Percentiles rank a stretch among this genome's conserved stretches.
Evolutionary conservation across 2,888 invertebrate species (phyloP).

Genomic region (Cancer borealis): DNA sequence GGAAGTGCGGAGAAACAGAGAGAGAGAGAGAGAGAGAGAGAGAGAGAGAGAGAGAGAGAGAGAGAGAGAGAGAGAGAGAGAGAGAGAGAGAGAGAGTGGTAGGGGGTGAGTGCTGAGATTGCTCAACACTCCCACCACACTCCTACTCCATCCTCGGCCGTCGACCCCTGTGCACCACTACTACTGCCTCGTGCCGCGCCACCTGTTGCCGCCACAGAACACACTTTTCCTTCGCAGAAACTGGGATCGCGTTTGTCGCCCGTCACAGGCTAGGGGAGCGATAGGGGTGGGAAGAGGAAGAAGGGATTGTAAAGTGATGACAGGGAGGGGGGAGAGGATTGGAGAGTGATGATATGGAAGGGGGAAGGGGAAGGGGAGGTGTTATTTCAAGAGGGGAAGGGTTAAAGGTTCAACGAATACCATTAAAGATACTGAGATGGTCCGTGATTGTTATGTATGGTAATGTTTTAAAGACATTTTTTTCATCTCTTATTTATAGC

Average conservation of each 20-base stretch:
- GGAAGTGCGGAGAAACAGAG: not conserved
- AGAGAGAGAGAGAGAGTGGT: not conserved
- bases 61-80: not conserved
- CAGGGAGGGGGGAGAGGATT: not conserved
- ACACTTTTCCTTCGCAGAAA: not conserved
- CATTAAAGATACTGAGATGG: not conserved
- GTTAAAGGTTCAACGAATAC: not conserved
- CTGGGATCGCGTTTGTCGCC: not conserved
- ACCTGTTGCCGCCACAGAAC: not conserved
- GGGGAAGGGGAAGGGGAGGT: not conserved
- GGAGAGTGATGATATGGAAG: not conserved
- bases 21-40: not conserved
- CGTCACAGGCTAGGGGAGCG: not conserved
- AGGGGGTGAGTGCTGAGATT: not conserved
- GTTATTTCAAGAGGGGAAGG: not conserved
- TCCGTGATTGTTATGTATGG: not conserved
- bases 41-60: not conserved
- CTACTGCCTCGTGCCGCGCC: not conserved
- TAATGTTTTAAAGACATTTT: no score
- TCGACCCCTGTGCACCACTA: constrained; percentile 6
- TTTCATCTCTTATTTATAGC: not conserved
- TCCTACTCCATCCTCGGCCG: not conserved
- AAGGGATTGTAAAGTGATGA: not conserved
- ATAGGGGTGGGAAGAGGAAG: no score
- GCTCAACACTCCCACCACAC: constrained; percentile 27